Conservation (phyloP, 2,888 invertebrate species). For the Tinea semifulvella region DNA sequence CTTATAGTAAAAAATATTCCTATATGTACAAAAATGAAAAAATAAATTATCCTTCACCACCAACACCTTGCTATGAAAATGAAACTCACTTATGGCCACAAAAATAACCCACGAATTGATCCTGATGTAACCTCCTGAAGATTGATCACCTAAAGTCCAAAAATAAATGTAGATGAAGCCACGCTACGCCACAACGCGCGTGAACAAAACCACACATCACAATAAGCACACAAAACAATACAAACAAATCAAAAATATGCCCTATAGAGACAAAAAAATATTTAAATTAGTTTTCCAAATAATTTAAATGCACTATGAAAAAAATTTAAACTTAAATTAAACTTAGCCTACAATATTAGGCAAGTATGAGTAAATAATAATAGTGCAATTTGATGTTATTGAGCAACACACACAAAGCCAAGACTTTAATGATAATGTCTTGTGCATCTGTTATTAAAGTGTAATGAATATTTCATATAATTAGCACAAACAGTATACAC, state of each 20-base stretch:
- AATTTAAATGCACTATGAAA: constrained; percentile 4
- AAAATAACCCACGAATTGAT: constrained; percentile 33
- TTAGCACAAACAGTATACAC: constrained; percentile 64
- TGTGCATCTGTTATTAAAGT: constrained; percentile 10
- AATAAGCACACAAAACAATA: constrained; percentile 19
- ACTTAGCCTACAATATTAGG: too few relatives aligned
- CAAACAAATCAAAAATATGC: not conserved
- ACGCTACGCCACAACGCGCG: constrained; percentile 27
- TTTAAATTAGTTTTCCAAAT: not conserved
- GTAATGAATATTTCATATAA: constrained; percentile 15
- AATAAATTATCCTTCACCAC: constrained; percentile 35
- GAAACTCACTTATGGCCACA: constrained; percentile 45
- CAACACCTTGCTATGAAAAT: constrained; percentile 44
- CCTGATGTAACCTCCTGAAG: not conserved
- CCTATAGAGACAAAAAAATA: not conserved
- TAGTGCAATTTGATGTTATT: not conserved
- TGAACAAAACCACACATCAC: constrained; percentile 26
- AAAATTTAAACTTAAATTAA: too few relatives aligned
- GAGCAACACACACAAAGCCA: constrained; percentile 10
- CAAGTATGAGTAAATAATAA: constrained; percentile 28
- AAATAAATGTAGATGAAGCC: constrained; percentile 40
- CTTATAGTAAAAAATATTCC: too few relatives aligned
- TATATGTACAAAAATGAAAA: too few relatives aligned
- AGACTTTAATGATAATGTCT: constrained; percentile 1
- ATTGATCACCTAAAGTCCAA: constrained; percentile 3